Evolutionary conservation across 1,140 invertebrate genomes (phyloP), one percentile per base, ranked within the genome.

Genomic region (Delia radicum): DNA sequence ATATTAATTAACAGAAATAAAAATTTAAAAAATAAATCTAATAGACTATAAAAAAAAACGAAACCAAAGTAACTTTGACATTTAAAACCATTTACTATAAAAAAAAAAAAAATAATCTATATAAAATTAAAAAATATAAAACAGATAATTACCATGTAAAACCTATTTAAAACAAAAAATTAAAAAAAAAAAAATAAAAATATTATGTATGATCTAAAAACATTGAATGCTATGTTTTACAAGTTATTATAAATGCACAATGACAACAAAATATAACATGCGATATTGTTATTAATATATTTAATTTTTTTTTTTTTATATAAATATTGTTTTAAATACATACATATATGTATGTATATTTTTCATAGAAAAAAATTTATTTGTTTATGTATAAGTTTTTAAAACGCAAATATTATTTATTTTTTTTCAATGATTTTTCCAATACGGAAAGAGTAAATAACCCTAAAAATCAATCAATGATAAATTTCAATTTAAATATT

Each of bases 221-320:
- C 65, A 69, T 69, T 21, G 18, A 69, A 69, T 69, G 65, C 31
- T 33, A 69, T 69, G 65, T 69, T 69, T 69, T 69, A 69, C 65
- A 69, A 69, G 31, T 33, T 21, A 37, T 69, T 33, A 69, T 69
- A 33, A 69, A 33, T 65, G 28, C 28, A 33, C n/a, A 69, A 69
- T 69, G 65, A 31, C 65, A 69, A 15, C 27, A 29, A 65, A 3
- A 42, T 42, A 3, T 42, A 42, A 55, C 48, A 55, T 55, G 48
- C 48, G 24, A 55, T 55, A 8, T 21, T 55, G 10, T 18, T 21
- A 55, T 55, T 55, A 55, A 5, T 7, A 48, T 48, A 12, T 1
- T 12, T 10, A 21, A 55, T n/a, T 55, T 55, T 0, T 15, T 8
- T 4, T 42, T 42, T 42, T 55, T 55, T 18, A 21, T 55, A 15